These are phyloP conservation scores for Ecdyonurus torrentis DNA, from an alignment of 2,888 invertebrate genomes.

Conservation along the genomic window DNA sequence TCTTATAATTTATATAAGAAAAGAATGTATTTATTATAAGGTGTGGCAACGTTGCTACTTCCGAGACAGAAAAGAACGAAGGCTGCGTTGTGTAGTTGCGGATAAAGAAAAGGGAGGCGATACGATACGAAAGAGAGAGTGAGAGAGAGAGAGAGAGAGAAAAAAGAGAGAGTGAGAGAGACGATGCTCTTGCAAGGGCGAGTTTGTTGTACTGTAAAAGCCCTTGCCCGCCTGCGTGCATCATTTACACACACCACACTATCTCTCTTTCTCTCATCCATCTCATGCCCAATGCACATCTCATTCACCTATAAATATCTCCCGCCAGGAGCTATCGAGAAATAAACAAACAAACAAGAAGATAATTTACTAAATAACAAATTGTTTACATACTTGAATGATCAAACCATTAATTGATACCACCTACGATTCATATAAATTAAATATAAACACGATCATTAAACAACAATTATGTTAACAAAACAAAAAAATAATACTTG, in stretches of 20 bases:
- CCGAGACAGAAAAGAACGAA: background rate
- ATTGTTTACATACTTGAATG: too few relatives aligned
- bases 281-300: background rate
- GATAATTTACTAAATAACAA: too few relatives aligned
- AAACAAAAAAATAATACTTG: too few relatives aligned
- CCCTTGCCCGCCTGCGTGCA: background rate
- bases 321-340: too few relatives aligned
- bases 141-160: background rate
- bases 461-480: too few relatives aligned
- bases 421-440: too few relatives aligned
- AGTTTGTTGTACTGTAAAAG: background rate
- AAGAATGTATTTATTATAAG: background rate
- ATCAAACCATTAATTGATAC: too few relatives aligned
- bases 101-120: background rate
- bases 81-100: background rate
- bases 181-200: background rate
- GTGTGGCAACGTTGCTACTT: background rate
- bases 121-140: background rate
- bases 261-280: background rate
- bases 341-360: too few relatives aligned
- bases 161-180: background rate
- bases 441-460: too few relatives aligned
- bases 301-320: background rate
- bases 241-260: background rate
- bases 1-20: background rate